These are phyloP conservation scores for Sebastiscus tertius DNA, from an alignment of 2,797 vertebrate species.

Conservation along the genomic window DNA sequence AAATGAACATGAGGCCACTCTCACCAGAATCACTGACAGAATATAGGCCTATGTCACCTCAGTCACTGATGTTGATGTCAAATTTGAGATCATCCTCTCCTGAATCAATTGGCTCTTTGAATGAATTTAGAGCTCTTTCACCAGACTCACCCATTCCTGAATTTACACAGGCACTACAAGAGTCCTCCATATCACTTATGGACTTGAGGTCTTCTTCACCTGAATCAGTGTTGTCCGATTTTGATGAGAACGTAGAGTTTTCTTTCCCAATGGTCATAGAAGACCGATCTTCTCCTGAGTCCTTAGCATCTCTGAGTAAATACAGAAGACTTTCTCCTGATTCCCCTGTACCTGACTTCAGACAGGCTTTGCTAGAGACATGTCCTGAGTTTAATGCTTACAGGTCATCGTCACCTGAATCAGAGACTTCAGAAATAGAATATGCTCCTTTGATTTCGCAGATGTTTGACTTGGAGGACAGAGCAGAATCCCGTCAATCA, in stretches of 20 bases:
- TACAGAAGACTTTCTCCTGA: slow-evolving; percentile 44
- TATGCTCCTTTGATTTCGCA: too few species aligned
- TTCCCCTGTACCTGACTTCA: slow-evolving; percentile 58
- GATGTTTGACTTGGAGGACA: too few species aligned
- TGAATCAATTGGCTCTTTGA: too few species aligned
- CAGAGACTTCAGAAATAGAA: background rate
- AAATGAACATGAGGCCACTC: background rate
- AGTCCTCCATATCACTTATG: background rate
- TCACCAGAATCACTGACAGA: background rate
- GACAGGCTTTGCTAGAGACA: background rate
- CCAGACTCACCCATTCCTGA: slow-evolving; percentile 63
- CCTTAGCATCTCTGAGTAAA: slow-evolving; percentile 12
- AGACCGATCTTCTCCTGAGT: slow-evolving; percentile 38
- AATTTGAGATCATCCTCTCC: too few species aligned
- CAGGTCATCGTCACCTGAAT: slow-evolving; percentile 59
- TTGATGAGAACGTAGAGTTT: slow-evolving; percentile 25
- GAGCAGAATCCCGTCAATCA: too few species aligned
- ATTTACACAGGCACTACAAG: slow-evolving; percentile 3
- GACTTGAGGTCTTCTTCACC: slow-evolving; percentile 53
- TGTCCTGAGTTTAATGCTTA: background rate
- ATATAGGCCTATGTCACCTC: background rate
- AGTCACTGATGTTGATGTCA: background rate
- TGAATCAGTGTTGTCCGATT: slow-evolving; percentile 56
- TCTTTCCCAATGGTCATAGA: background rate
- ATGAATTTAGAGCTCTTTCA: slow-evolving; percentile 40